A percentile compares a stretch with the other conserved stretches of the same genome.
Evolutionary conservation across 2,888 invertebrate species (phyloP).

Genomic region (Cephus nigrinus): DNA sequence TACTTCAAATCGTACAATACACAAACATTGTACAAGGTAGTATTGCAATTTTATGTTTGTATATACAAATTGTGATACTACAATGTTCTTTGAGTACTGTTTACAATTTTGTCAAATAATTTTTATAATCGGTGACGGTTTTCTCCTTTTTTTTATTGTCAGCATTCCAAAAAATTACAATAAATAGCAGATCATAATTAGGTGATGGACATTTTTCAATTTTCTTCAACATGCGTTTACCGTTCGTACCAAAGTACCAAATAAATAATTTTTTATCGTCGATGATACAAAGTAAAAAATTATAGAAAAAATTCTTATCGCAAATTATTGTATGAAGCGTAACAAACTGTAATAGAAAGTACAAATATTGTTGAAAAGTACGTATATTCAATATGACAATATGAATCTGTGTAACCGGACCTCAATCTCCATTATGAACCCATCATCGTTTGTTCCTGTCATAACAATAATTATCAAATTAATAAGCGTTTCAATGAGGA

Average conservation of each 20-base stretch:
- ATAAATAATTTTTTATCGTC: not conserved
- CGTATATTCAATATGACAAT: not conserved
- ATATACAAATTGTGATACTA: not conserved
- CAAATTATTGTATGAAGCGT: not conserved
- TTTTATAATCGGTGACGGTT: no score
- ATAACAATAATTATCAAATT: slow-evolving; percentile 19
- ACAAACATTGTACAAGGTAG: not conserved
- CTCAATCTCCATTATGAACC: not conserved
- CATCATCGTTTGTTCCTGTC: slow-evolving; percentile 9
- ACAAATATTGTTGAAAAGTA: not conserved
- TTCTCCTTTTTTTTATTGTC: not conserved
- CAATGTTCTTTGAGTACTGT: not conserved
- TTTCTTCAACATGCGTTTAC: not conserved
- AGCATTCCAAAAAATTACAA: no score
- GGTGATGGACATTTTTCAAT: no score
- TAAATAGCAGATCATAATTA: not conserved
- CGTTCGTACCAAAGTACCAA: not conserved
- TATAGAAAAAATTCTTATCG: not conserved
- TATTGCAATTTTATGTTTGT: not conserved
- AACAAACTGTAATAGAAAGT: not conserved
- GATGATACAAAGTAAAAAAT: not conserved
- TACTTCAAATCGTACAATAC: not conserved
- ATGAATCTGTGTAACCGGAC: not conserved
- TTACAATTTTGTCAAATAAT: not conserved
- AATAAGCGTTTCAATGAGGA: slow-evolving; percentile 33